Conservation (phyloP, 1,140 invertebrate genomes). For the Holotrichia oblita region DNA sequence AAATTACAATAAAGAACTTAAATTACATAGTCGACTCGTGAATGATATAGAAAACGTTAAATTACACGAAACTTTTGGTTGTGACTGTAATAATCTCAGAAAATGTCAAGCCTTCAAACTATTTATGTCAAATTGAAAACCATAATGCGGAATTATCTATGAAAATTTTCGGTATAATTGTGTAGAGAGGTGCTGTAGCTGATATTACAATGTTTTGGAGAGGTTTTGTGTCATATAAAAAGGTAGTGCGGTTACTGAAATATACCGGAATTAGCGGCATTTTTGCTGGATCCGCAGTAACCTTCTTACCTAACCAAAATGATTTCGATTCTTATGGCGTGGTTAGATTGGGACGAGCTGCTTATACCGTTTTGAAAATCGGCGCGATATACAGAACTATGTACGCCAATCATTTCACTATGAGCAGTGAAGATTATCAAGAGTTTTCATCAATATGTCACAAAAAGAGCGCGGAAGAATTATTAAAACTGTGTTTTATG, state of each 20-base stretch:
- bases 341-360: constrained; percentile 83
- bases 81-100: too few species aligned
- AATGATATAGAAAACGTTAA: too few species aligned
- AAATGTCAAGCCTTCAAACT: too few species aligned
- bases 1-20: too few species aligned
- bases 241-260: constrained; percentile 4
- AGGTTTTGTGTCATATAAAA: constrained; percentile 20
- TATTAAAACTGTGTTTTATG: constrained; percentile 86
- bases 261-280: constrained; percentile 39
- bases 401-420: constrained; percentile 73
- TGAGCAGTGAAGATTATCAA: constrained; percentile 77
- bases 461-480: constrained; percentile 82
- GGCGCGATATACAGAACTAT: constrained; percentile 80
- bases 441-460: constrained; percentile 76
- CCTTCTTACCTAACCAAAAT: constrained; percentile 29
- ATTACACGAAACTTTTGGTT: too few species aligned
- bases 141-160: not conserved
- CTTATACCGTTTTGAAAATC: constrained; percentile 79
- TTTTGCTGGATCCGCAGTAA: constrained; percentile 13
- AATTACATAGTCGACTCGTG: too few species aligned
- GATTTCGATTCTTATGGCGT: constrained; percentile 77
- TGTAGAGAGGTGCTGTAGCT: not conserved
- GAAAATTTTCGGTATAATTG: constrained; percentile 18
- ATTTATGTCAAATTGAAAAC: not conserved
- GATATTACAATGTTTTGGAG: not conserved